Percentiles rank a stretch among this genome's conserved stretches.
phyloP scores from a whole-genome alignment of 1,140 invertebrate genomes.

The Anastrepha ludens region DNA sequence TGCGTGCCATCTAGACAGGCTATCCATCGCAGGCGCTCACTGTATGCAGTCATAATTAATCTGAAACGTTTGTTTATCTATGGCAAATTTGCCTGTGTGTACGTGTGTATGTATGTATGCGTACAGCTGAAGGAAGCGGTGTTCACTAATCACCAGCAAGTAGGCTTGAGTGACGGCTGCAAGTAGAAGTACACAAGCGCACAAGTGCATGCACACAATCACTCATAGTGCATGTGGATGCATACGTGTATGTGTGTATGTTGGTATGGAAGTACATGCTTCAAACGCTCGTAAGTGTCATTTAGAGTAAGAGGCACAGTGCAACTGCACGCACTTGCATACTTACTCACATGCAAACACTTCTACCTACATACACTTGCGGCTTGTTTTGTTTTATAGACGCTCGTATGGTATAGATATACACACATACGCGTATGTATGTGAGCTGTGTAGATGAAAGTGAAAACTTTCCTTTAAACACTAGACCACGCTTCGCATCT shows the following conservation, averaged over 20 bases:
- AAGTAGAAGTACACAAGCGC: background rate
- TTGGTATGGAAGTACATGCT: too few species aligned
- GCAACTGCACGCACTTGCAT: too few species aligned
- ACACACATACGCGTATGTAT: background rate
- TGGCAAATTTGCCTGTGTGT: too few species aligned
- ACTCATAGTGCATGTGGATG: too few species aligned
- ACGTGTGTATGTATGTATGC: background rate
- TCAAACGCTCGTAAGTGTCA: too few species aligned
- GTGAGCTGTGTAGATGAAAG: background rate
- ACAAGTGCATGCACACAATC: background rate
- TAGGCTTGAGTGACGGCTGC: constrained; percentile 25
- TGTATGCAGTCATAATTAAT: background rate
- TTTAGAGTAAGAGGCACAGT: too few species aligned
- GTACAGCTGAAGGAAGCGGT: background rate
- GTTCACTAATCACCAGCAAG: background rate
- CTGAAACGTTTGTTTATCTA: too few species aligned
- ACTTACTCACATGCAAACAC: too few species aligned
- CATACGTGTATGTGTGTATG: too few species aligned
- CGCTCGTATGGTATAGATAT: background rate
- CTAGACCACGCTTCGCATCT: background rate
- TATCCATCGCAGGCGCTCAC: constrained; percentile 3
- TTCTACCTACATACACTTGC: background rate
- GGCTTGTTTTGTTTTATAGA: background rate
- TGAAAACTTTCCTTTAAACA: constrained; percentile 48
- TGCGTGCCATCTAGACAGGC: constrained; percentile 10